Percentiles rank a stretch among this genome's conserved stretches.
phyloP scores from a whole-genome alignment of 2,888 invertebrate genomes.

The Ennomos fuscantarius region DNA sequence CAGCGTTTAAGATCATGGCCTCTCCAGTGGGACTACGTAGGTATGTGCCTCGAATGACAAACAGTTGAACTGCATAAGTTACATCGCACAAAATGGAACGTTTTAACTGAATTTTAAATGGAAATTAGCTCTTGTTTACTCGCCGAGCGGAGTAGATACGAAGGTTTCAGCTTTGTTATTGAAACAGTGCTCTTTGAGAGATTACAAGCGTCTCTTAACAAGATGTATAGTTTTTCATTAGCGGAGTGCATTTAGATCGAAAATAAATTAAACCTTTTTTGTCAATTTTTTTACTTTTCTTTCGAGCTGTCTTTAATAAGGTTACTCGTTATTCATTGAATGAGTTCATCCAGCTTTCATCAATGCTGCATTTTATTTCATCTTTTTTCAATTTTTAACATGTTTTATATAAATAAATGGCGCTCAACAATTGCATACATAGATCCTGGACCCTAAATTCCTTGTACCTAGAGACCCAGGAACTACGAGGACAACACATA shows the following conservation, averaged over 20 bases:
- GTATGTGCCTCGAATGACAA: conserved; percentile 75
- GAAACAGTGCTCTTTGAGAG: conserved; percentile 26
- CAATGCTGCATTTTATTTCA: no score
- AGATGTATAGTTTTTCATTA: conserved; percentile 23
- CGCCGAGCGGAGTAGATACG: conserved; percentile 28
- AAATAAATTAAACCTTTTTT: background rate
- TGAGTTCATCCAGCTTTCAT: no score
- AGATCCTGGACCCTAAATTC: no score
- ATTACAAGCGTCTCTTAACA: conserved; percentile 19
- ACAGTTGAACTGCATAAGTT: conserved; percentile 64
- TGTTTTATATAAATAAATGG: no score
- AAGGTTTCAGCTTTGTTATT: conserved; percentile 38
- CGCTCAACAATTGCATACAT: no score
- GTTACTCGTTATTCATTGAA: no score
- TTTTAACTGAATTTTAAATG: conserved; percentile 62
- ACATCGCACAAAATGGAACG: conserved; percentile 56
- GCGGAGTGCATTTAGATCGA: conserved; percentile 10
- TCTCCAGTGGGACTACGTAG: conserved; percentile 69
- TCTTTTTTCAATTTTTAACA: no score
- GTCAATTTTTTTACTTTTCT: no score
- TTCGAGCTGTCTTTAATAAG: no score
- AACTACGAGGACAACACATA: no score
- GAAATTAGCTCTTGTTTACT: conserved; percentile 53
- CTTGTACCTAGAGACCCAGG: no score
- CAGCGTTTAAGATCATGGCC: conserved; percentile 74